Conservation (phyloP, 2,113 vertebrate genomes). For the Nesoenas mayeri region DNA sequence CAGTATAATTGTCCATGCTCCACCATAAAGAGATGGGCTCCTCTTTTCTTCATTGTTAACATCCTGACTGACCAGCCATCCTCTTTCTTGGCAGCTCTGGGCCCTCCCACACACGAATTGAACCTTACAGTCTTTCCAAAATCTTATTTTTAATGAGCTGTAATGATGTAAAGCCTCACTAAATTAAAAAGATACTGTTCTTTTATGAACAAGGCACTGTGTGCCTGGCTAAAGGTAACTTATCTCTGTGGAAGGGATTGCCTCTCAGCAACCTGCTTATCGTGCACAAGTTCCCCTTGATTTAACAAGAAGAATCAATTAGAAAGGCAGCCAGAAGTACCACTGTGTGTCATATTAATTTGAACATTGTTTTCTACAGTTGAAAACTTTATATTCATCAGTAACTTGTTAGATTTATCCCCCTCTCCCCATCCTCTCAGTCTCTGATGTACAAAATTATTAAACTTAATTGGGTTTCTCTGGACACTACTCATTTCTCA, state of each 20-base stretch:
- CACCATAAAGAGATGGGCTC: not conserved
- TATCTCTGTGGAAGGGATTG: not conserved
- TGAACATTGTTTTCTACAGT: not conserved
- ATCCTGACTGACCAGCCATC: not conserved
- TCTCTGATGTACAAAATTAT: slow-evolving; percentile 56
- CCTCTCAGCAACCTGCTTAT: not conserved
- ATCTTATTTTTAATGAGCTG: not conserved
- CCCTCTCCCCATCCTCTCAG: not conserved
- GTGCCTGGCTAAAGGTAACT: not conserved
- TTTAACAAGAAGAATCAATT: slow-evolving; percentile 50
- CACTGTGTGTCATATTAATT: slow-evolving; percentile 27
- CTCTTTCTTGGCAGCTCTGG: not conserved
- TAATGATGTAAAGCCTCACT: not conserved
- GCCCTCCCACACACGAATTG: not conserved
- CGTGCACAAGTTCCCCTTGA: not conserved
- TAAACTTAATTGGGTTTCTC: slow-evolving; percentile 65
- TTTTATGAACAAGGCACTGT: not conserved
- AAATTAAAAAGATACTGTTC: not conserved
- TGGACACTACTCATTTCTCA: slow-evolving; percentile 69
- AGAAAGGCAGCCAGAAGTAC: slow-evolving; percentile 35
- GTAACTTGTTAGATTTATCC: not conserved
- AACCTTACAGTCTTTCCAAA: not conserved
- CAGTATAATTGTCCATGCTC: not conserved
- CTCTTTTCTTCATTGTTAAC: not conserved
- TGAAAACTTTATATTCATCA: slow-evolving; percentile 58